phyloP scores from a whole-genome alignment of 92 coral and sea anemone species.

The Meandrina meandrites region DNA sequence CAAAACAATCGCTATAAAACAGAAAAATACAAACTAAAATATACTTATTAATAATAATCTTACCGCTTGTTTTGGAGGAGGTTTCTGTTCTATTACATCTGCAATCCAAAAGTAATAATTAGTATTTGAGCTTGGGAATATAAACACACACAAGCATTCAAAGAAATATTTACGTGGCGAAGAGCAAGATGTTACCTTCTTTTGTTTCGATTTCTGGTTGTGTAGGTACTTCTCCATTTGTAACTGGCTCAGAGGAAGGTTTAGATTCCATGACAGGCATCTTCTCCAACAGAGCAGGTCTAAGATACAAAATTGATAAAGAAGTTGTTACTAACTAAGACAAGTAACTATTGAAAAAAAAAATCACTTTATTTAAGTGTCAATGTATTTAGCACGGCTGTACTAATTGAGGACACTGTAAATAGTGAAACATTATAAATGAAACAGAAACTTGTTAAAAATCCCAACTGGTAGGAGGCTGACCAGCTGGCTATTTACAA shows the following conservation, averaged over 20 bases:
- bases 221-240: conserved; percentile 73
- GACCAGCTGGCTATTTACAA: too few species aligned
- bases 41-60: background rate
- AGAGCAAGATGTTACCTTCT: conserved; percentile 10
- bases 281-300: conserved; percentile 91
- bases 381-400: too few species aligned
- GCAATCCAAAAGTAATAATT: background rate
- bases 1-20: background rate
- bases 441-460: too few species aligned
- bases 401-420: too few species aligned
- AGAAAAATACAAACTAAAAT: background rate
- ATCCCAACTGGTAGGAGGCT: too few species aligned
- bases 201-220: conserved; percentile 52
- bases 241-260: conserved; percentile 60
- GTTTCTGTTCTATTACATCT: conserved; percentile 55
- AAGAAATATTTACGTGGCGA: background rate
- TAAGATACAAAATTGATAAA: background rate
- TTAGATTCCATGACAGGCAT: conserved; percentile 83
- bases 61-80: conserved; percentile 62
- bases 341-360: too few species aligned
- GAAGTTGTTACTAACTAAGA: background rate
- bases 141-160: background rate
- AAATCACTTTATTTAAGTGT: too few species aligned
- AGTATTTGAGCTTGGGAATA: background rate
- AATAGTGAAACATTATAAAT: too few species aligned